Conservation (phyloP, 2,888 invertebrate genomes). For the Dimorphilus gyrociliatus region DNA sequence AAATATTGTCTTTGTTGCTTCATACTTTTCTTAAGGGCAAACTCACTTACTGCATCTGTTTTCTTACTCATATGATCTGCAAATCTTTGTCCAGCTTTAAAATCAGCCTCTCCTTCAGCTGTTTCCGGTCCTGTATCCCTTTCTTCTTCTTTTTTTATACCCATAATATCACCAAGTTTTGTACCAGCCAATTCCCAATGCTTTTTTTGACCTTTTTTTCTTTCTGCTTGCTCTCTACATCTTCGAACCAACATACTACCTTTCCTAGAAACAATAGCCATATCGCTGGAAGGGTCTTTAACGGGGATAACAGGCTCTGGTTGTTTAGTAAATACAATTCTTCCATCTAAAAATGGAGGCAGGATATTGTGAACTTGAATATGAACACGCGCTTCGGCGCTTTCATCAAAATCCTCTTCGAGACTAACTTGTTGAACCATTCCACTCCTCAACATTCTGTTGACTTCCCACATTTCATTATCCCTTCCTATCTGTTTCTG, state of each 20-base stretch:
- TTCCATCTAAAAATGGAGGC: constrained; percentile 92
- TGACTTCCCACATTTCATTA: constrained; percentile 95
- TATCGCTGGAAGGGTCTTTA: constrained; percentile 82
- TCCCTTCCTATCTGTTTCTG: constrained; percentile 93
- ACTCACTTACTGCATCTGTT: constrained; percentile 55
- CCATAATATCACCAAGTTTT: constrained; percentile 88
- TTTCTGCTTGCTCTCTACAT: constrained; percentile 85
- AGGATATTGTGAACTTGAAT: constrained; percentile 91
- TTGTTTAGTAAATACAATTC: constrained; percentile 97
- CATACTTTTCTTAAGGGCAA: constrained; percentile 61
- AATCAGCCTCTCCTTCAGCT: constrained; percentile 62
- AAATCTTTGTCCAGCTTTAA: constrained; percentile 84
- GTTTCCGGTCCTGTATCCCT: no score
- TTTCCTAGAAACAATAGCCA: constrained; percentile 86
- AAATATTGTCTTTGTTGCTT: constrained; percentile 71
- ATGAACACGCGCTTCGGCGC: constrained; percentile 82
- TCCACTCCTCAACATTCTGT: constrained; percentile 76
- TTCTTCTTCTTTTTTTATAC: constrained; percentile 58
- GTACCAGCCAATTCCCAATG: constrained; percentile 98
- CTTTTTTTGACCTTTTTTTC: constrained; percentile 90
- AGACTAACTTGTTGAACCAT: constrained; percentile 62
- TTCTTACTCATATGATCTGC: constrained; percentile 66
- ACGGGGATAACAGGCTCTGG: constrained; percentile 96
- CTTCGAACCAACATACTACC: constrained; percentile 67
- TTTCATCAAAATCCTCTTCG: constrained; percentile 69